Conservation (phyloP, 2,888 invertebrate genomes). For the Eupithecia tripunctaria region DNA sequence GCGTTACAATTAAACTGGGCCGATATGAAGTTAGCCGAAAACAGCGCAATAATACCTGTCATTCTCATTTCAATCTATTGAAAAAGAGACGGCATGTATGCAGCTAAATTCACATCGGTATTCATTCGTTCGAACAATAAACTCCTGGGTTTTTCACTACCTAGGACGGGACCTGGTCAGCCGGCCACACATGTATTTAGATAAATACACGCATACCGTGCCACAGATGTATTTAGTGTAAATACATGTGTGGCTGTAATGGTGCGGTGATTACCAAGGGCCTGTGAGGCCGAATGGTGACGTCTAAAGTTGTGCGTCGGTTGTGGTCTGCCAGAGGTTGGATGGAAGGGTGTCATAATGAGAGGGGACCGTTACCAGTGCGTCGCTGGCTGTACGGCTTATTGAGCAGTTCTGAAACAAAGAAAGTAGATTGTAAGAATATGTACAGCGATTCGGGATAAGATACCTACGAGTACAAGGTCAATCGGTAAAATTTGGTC, state of each 20-base stretch:
- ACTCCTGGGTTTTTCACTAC: slow-evolving; percentile 74
- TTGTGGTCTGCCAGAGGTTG: slow-evolving; percentile 76
- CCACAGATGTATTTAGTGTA: slow-evolving; percentile 2
- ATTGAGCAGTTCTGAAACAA: slow-evolving; percentile 88
- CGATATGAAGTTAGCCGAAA: slow-evolving; percentile 3
- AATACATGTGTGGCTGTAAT: slow-evolving; percentile 51
- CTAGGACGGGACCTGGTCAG: slow-evolving; percentile 52
- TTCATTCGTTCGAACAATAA: slow-evolving; percentile 20
- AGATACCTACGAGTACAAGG: no score
- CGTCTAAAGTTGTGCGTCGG: slow-evolving; percentile 77
- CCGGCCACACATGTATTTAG: slow-evolving; percentile 8
- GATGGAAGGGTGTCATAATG: slow-evolving; percentile 87
- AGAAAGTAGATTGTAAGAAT: not conserved
- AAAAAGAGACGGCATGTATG: slow-evolving; percentile 5
- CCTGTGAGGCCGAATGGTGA: slow-evolving; percentile 54
- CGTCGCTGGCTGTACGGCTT: slow-evolving; percentile 87
- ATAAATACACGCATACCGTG: slow-evolving; percentile 2
- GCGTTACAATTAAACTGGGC: slow-evolving; percentile 47
- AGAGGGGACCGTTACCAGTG: slow-evolving; percentile 89
- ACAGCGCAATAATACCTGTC: not conserved
- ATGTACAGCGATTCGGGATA: not conserved
- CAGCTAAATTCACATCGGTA: not conserved
- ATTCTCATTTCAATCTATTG: not conserved
- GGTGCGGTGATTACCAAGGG: slow-evolving; percentile 56
- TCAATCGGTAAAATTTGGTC: no score